Conservation (phyloP, 2,888 invertebrate species). For the Drosophila maculinotata region DNA sequence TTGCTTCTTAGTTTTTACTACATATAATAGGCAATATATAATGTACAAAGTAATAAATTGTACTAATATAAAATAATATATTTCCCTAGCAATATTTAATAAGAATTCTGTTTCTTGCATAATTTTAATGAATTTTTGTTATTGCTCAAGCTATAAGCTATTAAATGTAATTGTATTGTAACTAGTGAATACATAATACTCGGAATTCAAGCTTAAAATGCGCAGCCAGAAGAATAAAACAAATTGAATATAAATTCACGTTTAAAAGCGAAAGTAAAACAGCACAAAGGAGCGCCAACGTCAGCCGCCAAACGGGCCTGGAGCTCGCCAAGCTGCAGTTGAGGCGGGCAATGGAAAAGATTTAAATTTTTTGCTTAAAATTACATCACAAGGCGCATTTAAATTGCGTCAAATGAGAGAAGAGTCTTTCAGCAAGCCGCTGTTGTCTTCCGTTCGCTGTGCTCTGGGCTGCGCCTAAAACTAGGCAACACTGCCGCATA, state of each 20-base stretch:
- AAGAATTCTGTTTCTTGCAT: too few species aligned
- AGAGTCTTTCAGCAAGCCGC: background rate
- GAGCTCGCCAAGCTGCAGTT: constrained; percentile 28
- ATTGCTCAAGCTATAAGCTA: background rate
- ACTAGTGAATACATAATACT: background rate
- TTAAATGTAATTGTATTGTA: background rate
- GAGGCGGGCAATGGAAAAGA: constrained; percentile 14
- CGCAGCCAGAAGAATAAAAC: constrained; percentile 42
- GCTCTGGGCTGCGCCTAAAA: constrained; percentile 57
- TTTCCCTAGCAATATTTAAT: too few species aligned
- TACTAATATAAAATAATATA: too few species aligned
- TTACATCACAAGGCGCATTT: constrained; percentile 66
- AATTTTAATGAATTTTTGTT: background rate
- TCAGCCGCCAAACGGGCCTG: constrained; percentile 12
- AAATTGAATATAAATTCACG: constrained; percentile 74
- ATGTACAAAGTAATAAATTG: too few species aligned
- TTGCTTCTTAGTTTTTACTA: too few species aligned
- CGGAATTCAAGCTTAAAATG: background rate
- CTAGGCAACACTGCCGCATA: constrained; percentile 58
- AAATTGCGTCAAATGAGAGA: constrained; percentile 59
- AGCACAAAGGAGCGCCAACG: constrained; percentile 28
- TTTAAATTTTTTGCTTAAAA: constrained; percentile 61
- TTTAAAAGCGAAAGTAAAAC: constrained; percentile 54
- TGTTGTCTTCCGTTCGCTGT: constrained; percentile 27
- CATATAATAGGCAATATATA: too few species aligned